Evolutionary conservation across 1,140 invertebrate species (phyloP).

Genomic region (Monomorium pharaonis): DNA sequence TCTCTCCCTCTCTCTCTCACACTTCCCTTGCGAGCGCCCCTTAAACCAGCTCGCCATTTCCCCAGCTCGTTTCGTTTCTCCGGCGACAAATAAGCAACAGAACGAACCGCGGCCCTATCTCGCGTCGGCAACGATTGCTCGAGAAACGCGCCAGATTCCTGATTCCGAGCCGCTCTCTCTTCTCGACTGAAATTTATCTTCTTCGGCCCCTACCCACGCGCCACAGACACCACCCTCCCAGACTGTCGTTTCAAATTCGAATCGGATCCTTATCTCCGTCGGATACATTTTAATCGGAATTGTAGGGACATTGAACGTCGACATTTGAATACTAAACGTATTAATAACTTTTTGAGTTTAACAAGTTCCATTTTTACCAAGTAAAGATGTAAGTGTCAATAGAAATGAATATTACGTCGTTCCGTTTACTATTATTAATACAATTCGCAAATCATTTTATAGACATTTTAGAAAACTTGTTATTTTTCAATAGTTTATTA

Average conservation of each 20-base stretch:
- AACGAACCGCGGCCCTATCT: constrained; percentile 70
- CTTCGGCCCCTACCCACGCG: constrained; percentile 55
- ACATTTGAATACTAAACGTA: constrained; percentile 31
- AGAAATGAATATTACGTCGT: neutral
- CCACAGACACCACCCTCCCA: constrained; percentile 17
- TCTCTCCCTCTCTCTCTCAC: no score
- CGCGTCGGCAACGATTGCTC: constrained; percentile 59
- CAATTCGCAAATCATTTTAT: neutral
- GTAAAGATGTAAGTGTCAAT: neutral
- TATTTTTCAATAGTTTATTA: no score
- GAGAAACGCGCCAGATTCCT: constrained; percentile 68
- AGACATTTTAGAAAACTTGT: no score
- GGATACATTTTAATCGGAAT: constrained; percentile 59
- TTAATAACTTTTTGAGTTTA: constrained; percentile 32
- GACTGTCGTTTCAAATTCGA: constrained; percentile 67
- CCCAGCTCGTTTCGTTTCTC: constrained; percentile 72
- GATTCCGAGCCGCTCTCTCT: constrained; percentile 53
- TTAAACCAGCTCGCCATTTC: constrained; percentile 62
- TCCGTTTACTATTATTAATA: neutral
- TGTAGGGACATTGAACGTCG: neutral
- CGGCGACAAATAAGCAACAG: constrained; percentile 74
- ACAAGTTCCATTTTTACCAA: neutral
- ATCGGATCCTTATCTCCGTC: constrained; percentile 62
- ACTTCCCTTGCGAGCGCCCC: constrained; percentile 10
- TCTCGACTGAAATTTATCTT: constrained; percentile 69